A percentile compares a stretch with the other conserved stretches of the same genome.
phyloP scores from a whole-genome alignment of 2,113 vertebrate genomes.

The Leucoraja erinaceus region DNA sequence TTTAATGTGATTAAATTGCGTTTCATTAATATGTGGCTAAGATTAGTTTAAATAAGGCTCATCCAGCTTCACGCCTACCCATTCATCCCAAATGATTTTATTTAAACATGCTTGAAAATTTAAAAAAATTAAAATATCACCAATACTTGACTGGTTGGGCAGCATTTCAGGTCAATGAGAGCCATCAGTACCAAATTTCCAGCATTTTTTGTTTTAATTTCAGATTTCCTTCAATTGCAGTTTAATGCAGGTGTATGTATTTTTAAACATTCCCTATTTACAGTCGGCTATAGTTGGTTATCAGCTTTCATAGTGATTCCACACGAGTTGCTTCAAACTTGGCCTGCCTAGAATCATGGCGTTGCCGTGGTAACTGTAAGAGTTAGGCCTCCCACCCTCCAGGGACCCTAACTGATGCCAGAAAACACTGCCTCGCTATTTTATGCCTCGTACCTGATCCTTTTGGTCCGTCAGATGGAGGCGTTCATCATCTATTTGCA shows the following conservation, averaged over 20 bases:
- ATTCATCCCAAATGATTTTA: background rate
- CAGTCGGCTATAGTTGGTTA: background rate
- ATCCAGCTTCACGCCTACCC: background rate
- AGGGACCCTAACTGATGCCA: background rate
- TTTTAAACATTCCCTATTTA: background rate
- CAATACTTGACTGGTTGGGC: no score
- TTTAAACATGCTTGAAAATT: background rate
- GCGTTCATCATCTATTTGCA: conserved; percentile 91
- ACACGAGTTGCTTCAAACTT: background rate
- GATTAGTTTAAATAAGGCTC: background rate
- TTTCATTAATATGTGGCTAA: background rate
- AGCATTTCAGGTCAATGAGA: no score
- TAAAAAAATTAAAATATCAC: no score
- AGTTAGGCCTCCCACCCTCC: background rate
- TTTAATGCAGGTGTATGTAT: no score
- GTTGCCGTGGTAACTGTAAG: background rate
- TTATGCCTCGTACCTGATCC: conserved; percentile 70
- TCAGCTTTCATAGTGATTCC: background rate
- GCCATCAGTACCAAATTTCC: no score
- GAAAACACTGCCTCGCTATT: background rate
- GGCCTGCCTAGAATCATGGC: background rate
- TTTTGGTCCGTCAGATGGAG: conserved; percentile 85
- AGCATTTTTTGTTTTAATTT: no score
- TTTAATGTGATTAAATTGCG: background rate
- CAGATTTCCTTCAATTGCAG: no score